Evolutionary conservation across 2,888 invertebrate species (phyloP), one percentile per base, ranked within the genome.

Genomic region (Zygaena filipendulae): DNA sequence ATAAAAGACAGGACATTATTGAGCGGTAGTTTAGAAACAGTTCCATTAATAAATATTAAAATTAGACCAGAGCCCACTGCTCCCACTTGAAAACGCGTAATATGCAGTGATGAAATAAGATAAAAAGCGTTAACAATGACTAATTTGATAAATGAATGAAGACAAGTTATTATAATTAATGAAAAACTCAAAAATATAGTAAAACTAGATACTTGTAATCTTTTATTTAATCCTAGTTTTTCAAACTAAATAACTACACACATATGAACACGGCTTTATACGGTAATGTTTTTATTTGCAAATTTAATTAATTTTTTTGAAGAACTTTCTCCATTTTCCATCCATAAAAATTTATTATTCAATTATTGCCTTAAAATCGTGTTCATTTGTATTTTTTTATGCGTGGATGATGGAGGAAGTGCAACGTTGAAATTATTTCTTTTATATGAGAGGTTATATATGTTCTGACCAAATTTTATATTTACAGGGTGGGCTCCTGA

Each of bases 361-460:
- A 16, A 25, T 3, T 7, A 11, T 33, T 28, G 2, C 2, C 35
- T 27, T 27, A 29, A 35, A 40, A 36, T 40, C 50, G 63, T 69
- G 71, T 74, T 72, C 71, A 69, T 59, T 67, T 68, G 63, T 63
- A 42, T 49, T 7, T 6, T 16, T 16, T 38, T 40, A n/a, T n/a
- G 50, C 53, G 52, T 57, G 60, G 62, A 69, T 52, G 68, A 64
- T 72, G 69, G 61, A 69, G 68, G 53, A 61, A n/a, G n/a, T n/a
- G n/a, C n/a, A n/a, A n/a, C n/a, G n/a, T n/a, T n/a, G n/a, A n/a
- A n/a, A n/a, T n/a, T n/a, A n/a, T n/a, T n/a, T n/a, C n/a, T n/a
- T n/a, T n/a, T n/a, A n/a, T n/a, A n/a, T n/a, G n/a, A n/a, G n/a
- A n/a, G n/a, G n/a, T n/a, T n/a, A n/a, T n/a, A n/a, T n/a, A n/a